Evolutionary conservation across 2,888 invertebrate genomes (phyloP).

Genomic region (Pelosia muscerda): DNA sequence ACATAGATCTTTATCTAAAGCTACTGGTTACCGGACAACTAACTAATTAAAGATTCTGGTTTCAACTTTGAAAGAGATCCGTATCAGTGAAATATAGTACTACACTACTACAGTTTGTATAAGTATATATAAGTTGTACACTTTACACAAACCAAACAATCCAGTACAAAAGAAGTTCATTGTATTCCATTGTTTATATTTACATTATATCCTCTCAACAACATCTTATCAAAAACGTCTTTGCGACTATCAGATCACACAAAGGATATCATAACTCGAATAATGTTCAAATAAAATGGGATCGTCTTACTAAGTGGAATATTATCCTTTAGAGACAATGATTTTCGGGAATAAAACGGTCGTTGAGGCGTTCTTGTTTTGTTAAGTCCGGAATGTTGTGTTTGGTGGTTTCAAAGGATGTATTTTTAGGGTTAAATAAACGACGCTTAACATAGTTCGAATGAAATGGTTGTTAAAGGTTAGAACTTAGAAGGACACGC

Average conservation of each 20-base stretch:
- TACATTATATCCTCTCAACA: slow-evolving; percentile 37
- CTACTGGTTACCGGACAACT: neutral
- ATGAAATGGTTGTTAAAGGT: slow-evolving; percentile 5
- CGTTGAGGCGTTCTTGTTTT: slow-evolving; percentile 44
- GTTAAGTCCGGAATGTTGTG: slow-evolving; percentile 48
- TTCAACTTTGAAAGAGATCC: neutral
- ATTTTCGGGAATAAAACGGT: slow-evolving; percentile 45
- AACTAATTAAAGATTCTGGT: neutral
- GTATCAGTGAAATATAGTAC: slow-evolving; percentile 1
- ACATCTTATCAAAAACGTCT: slow-evolving; percentile 45
- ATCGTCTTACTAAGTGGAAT: slow-evolving; percentile 62
- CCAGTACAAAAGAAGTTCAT: neutral
- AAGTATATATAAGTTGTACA: no score
- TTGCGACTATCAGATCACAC: slow-evolving; percentile 46
- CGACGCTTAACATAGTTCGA: slow-evolving; percentile 20
- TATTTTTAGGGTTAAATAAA: slow-evolving; percentile 45
- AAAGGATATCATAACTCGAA: slow-evolving; percentile 50
- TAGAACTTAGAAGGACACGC: neutral
- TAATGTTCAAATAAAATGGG: slow-evolving; percentile 62
- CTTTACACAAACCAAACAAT: slow-evolving; percentile 1
- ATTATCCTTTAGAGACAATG: slow-evolving; percentile 67
- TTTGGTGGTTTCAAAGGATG: slow-evolving; percentile 33
- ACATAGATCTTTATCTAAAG: neutral
- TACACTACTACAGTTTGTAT: no score
- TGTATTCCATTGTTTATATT: slow-evolving; percentile 26